phyloP scores from a whole-genome alignment of 2,888 invertebrate species.

The Pomacea canaliculata region DNA sequence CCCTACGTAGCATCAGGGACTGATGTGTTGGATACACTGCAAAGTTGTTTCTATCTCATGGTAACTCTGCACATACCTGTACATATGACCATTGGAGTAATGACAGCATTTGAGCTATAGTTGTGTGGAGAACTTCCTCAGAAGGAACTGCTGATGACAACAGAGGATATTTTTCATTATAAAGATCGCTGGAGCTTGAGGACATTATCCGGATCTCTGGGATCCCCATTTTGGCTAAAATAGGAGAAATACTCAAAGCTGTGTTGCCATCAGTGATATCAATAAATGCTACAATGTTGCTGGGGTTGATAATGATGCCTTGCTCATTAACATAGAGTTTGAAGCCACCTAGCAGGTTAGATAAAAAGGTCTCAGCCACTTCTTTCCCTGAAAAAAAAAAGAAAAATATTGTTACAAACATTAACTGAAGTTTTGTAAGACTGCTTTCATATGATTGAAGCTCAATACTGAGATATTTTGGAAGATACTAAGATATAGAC shows the following conservation, averaged over 20 bases:
- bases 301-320: conserved; percentile 47
- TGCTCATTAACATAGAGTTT: conserved; percentile 36
- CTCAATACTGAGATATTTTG: too few relatives aligned
- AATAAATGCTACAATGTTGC: conserved; percentile 48
- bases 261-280: conserved; percentile 35
- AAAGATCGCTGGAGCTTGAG: conserved; percentile 36
- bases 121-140: conserved; percentile 47
- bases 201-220: conserved; percentile 70
- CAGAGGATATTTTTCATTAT: conserved; percentile 43
- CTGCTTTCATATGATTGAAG: not conserved
- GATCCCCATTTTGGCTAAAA: conserved; percentile 72
- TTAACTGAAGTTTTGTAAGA: not conserved
- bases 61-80: conserved; percentile 44
- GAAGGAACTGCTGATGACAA: conserved; percentile 53
- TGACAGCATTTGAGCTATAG: conserved; percentile 63
- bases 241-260: conserved; percentile 31
- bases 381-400: conserved; percentile 27
- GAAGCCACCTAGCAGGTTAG: conserved; percentile 49
- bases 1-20: too few relatives aligned
- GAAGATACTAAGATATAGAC: too few relatives aligned
- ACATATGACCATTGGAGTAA: conserved; percentile 68
- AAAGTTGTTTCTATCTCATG: too few relatives aligned
- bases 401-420: not conserved
- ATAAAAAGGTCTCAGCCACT: conserved; percentile 45
- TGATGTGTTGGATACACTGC: too few relatives aligned